Conservation (phyloP, 23 tunicate genomes). For the Ascidia mentula region DNA sequence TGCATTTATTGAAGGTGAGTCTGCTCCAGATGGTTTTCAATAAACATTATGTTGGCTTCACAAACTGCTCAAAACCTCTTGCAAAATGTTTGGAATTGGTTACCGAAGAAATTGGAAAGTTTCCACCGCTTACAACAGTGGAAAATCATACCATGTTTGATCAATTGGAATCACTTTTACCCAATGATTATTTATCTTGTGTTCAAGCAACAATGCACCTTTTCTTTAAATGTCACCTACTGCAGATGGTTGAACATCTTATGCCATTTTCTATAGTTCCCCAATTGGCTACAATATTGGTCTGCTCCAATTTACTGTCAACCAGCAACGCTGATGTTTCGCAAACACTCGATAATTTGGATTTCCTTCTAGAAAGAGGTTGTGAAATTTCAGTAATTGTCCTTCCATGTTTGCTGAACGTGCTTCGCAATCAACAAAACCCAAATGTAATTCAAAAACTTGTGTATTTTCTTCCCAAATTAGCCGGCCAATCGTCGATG, state of each 20-base stretch:
- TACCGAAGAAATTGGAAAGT: not conserved
- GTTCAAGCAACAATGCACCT: not conserved
- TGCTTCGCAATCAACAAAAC: conserved; percentile 5
- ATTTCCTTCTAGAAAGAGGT: not conserved
- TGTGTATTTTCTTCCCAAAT: conserved; percentile 24
- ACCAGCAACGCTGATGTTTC: not conserved
- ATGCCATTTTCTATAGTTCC: not conserved
- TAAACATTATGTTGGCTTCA: not conserved
- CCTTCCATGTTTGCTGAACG: conserved; percentile 40
- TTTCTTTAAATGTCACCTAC: not conserved
- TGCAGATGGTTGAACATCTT: not conserved
- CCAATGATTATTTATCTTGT: not conserved
- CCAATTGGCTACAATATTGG: not conserved
- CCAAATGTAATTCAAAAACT: not conserved
- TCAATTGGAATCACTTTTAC: not conserved
- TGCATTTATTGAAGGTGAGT: not conserved
- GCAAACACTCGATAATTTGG: not conserved
- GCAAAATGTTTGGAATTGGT: not conserved
- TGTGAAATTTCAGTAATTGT: conserved; percentile 17
- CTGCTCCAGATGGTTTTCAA: not conserved
- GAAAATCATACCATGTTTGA: not conserved
- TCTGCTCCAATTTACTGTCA: not conserved
- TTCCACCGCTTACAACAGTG: not conserved
- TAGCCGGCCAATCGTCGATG: conserved; percentile 29
- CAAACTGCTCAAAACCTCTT: not conserved